phyloP scores from a whole-genome alignment of 2,888 invertebrate species.

The Antheraea assamensis region DNA sequence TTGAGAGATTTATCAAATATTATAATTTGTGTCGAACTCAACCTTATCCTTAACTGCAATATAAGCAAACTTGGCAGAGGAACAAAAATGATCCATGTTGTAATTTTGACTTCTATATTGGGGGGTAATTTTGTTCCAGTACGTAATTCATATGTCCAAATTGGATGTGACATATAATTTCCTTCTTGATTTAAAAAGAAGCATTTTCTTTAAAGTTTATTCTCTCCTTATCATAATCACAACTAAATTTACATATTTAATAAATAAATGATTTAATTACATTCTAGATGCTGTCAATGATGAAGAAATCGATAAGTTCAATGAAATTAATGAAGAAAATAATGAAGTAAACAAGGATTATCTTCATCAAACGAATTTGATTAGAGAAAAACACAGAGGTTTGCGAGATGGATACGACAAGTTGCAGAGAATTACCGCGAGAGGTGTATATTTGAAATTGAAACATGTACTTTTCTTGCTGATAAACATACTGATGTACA shows the following conservation, averaged over 20 bases:
- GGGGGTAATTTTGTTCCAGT: too few species aligned
- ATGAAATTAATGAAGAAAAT: conserved; percentile 84
- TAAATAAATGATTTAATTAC: background rate
- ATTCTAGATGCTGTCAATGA: conserved; percentile 87
- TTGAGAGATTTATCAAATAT: too few species aligned
- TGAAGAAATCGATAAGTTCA: conserved; percentile 87
- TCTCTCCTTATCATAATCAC: background rate
- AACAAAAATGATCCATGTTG: too few species aligned
- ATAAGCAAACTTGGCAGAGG: too few species aligned
- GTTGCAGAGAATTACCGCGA: conserved; percentile 87
- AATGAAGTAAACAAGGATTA: conserved; percentile 84
- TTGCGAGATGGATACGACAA: conserved; percentile 91
- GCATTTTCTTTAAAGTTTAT: too few species aligned
- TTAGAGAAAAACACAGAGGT: conserved; percentile 88
- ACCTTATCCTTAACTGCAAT: too few species aligned
- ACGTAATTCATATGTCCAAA: too few species aligned
- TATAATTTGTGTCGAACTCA: too few species aligned
- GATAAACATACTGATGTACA: too few species aligned
- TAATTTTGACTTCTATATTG: too few species aligned
- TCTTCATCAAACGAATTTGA: conserved; percentile 84
- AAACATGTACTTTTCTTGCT: background rate
- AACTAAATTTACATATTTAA: background rate
- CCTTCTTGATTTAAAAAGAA: too few species aligned
- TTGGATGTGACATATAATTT: too few species aligned
- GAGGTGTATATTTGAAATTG: conserved; percentile 66